A percentile compares a stretch with the other conserved stretches of the same genome.
These are phyloP conservation scores for Odontophorus gujanensis DNA, from an alignment of 2,113 vertebrate genomes.

Conservation along the genomic window DNA sequence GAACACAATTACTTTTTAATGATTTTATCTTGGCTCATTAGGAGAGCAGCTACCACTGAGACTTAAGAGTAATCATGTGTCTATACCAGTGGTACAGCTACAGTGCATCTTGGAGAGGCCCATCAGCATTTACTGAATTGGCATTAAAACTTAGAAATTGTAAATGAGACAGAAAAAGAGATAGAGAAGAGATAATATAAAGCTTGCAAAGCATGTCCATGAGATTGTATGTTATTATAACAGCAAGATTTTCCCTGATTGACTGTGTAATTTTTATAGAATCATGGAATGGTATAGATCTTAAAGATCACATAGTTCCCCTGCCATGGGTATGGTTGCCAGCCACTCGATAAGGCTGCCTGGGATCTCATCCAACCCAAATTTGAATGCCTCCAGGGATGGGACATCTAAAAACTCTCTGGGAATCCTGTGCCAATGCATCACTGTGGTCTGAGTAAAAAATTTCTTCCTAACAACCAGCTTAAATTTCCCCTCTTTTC, in stretches of 20 bases:
- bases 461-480: neutral
- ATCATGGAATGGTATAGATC: neutral
- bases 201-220: neutral
- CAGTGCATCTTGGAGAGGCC: slow-evolving; percentile 2
- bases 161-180: neutral
- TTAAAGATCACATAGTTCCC: neutral
- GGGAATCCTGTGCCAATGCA: neutral
- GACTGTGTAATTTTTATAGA: neutral
- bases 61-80: slow-evolving; percentile 67
- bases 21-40: slow-evolving; percentile 79
- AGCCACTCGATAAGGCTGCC: neutral
- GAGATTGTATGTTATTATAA: neutral
- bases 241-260: neutral
- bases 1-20: slow-evolving; percentile 75
- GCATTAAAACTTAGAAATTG: neutral
- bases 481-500: neutral
- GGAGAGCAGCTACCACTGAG: slow-evolving; percentile 66
- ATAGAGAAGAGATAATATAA: neutral
- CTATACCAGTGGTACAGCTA: slow-evolving; percentile 18
- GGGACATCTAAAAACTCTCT: neutral
- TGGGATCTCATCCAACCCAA: neutral
- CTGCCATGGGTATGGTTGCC: neutral
- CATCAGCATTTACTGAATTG: neutral
- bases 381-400: neutral
- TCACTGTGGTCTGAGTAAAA: neutral